A percentile compares a stretch with the other conserved stretches of the same genome.
These are phyloP conservation scores for Cyrtodaria siliqua DNA, from an alignment of 2,888 invertebrate species.

Conservation along the genomic window DNA sequence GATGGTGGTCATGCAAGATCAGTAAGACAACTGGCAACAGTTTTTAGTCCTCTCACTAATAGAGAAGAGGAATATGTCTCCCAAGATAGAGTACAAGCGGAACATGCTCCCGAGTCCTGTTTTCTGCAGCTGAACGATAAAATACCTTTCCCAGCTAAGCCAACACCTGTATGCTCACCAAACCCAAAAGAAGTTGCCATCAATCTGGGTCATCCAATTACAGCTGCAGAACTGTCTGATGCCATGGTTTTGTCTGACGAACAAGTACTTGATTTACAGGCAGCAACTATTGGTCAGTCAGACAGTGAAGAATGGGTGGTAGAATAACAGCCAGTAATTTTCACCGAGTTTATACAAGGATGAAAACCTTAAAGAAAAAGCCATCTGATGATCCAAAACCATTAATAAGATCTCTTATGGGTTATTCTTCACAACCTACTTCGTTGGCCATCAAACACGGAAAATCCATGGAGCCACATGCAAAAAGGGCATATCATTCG, in stretches of 20 bases:
- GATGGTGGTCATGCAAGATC: conserved; percentile 15
- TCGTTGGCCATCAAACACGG: conserved; percentile 15
- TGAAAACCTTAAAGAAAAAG: background rate
- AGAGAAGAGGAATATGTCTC: conserved; percentile 8
- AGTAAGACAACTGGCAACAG: conserved; percentile 13
- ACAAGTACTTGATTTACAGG: background rate
- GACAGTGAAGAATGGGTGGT: conserved; percentile 7
- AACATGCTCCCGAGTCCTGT: conserved; percentile 12
- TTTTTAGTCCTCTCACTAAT: conserved; percentile 8
- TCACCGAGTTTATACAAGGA: background rate
- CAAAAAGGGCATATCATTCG: conserved; percentile 2
- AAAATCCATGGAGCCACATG: conserved; percentile 16
- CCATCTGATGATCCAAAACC: conserved; percentile 4
- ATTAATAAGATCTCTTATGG: conserved; percentile 4
- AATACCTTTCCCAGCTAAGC: background rate
- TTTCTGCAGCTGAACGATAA: conserved; percentile 11
- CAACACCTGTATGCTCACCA: conserved; percentile 15
- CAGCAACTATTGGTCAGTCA: conserved; percentile 9
- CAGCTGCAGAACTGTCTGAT: conserved; percentile 13
- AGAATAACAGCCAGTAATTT: conserved; percentile 22
- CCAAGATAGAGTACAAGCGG: background rate
- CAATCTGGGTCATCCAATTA: conserved; percentile 17
- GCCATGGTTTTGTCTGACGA: conserved; percentile 10
- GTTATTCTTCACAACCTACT: background rate
- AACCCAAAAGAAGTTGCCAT: conserved; percentile 10